phyloP scores from a whole-genome alignment of 2,797 vertebrate genomes.

The Takifugu ocellatus region DNA sequence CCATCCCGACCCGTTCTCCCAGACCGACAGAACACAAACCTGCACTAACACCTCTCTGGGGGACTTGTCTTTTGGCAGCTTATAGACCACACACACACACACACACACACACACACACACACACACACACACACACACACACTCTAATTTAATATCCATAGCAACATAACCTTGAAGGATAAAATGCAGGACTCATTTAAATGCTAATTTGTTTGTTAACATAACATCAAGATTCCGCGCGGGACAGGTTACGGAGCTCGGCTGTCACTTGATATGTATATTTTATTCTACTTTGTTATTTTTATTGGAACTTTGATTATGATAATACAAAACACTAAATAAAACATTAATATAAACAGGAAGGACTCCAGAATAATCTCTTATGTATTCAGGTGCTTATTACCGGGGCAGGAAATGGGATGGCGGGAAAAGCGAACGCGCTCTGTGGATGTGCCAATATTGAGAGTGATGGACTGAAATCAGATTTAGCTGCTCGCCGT shows the following conservation, averaged over 20 bases:
- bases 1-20: slow-evolving; percentile 36
- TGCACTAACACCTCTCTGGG: slow-evolving; percentile 70
- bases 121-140: slow-evolving; percentile 46
- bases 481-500: slow-evolving; percentile 59
- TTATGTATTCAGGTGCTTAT: slow-evolving; percentile 79
- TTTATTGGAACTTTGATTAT: slow-evolving; percentile 86
- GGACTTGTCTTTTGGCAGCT: slow-evolving; percentile 69
- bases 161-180: slow-evolving; percentile 86
- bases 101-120: slow-evolving; percentile 1
- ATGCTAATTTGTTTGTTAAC: slow-evolving; percentile 89
- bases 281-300: slow-evolving; percentile 84
- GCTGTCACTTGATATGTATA: slow-evolving; percentile 84
- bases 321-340: slow-evolving; percentile 85
- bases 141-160: slow-evolving; percentile 85
- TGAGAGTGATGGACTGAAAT: slow-evolving; percentile 52
- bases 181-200: slow-evolving; percentile 85
- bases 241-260: slow-evolving; percentile 79
- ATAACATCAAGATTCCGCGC: slow-evolving; percentile 81
- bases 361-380: slow-evolving; percentile 73
- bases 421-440: slow-evolving; percentile 27
- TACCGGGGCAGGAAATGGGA: slow-evolving; percentile 66
- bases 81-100: slow-evolving; percentile 66
- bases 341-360: slow-evolving; percentile 84
- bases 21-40: slow-evolving; percentile 70
- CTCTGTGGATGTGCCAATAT: slow-evolving; percentile 63